Base-by-base conservation (phyloP, 2,888 invertebrate species). In the Meiosimyza platycephala region DNA sequence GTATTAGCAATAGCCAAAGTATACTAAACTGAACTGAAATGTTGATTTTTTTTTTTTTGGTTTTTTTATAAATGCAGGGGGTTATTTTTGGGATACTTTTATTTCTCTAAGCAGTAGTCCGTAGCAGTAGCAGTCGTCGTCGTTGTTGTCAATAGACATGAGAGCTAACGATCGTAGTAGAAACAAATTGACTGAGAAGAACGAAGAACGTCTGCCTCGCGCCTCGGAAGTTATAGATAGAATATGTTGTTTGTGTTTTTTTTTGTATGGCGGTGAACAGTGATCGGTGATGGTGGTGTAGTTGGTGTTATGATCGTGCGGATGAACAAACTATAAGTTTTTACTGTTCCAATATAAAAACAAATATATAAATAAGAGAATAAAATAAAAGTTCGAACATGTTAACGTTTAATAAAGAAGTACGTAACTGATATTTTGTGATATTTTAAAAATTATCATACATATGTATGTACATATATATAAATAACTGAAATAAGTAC, bases 61-160 rank as follows among this genome's bases (percentile, higher is more conserved):
- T 40, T 40, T 40, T 6, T 40, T 40, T 40, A 54, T 57, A 77
- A 77, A 74, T 78, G 79, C 79, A 81, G 81, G 81, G 81, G 81
- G 80, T 81, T 81, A 81, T 81, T 81, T 81, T 81, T 81, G 81
- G 81, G 81, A 80, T 81, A 80, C 79, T 79, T 77, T 81, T 79
- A 76, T 75, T 71, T 68, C 72, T 72, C 66, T 71, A 74, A 74
- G 74, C 60, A 77, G 73, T 75, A 75, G 75, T 70, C 67, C 63
- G 72, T 67, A 64, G 72, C 48, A 69, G 59, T 72, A 57, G 75
- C 65, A 72, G 70, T 72, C 51, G 75, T 71, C 74, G 74, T 74
- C 74, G 76, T 75, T 73, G 73, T 72, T 65, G 76, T 75, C 76
- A 72, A 77, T 77, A 77, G 77, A 77, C 76, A 77, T 78, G 76